Evolutionary conservation across 2,888 invertebrate genomes (phyloP).

Genomic region (Xestia sexstrigata): DNA sequence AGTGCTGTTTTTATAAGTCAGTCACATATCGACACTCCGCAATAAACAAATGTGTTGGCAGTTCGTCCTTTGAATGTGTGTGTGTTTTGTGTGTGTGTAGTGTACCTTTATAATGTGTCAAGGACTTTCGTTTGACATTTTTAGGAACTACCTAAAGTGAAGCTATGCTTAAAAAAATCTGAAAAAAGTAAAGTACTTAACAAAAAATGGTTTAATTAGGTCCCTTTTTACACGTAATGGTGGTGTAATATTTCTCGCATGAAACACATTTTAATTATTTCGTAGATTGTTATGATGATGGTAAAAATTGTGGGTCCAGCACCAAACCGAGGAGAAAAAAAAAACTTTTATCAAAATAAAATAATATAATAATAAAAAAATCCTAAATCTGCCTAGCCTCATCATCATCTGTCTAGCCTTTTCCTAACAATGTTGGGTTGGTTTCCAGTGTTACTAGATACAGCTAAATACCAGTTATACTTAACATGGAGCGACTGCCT

Average conservation of each 20-base stretch:
- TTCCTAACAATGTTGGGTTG: neutral
- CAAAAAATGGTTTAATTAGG: neutral
- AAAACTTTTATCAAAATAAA: too few relatives aligned
- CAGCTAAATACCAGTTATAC: neutral
- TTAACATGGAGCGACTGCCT: neutral
- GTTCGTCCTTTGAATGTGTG: neutral
- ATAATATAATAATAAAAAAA: too few relatives aligned
- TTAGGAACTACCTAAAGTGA: neutral
- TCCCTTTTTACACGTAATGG: neutral
- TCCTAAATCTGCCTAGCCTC: neutral
- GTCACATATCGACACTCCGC: slow-evolving; percentile 20
- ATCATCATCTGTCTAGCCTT: neutral
- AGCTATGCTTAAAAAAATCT: neutral
- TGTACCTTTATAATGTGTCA: slow-evolving; percentile 5
- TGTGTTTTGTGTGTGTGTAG: too few relatives aligned
- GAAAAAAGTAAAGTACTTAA: neutral
- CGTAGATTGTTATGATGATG: neutral
- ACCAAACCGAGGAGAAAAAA: too few relatives aligned
- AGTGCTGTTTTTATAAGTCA: slow-evolving; percentile 43
- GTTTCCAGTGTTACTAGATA: neutral
- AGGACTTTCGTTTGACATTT: neutral
- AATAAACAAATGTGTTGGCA: slow-evolving; percentile 16
- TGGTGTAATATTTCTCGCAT: neutral
- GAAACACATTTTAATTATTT: neutral
- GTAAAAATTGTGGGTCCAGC: neutral